Base-by-base conservation (phyloP, 2,113 vertebrate genomes). In the Phainopepla nitens region DNA sequence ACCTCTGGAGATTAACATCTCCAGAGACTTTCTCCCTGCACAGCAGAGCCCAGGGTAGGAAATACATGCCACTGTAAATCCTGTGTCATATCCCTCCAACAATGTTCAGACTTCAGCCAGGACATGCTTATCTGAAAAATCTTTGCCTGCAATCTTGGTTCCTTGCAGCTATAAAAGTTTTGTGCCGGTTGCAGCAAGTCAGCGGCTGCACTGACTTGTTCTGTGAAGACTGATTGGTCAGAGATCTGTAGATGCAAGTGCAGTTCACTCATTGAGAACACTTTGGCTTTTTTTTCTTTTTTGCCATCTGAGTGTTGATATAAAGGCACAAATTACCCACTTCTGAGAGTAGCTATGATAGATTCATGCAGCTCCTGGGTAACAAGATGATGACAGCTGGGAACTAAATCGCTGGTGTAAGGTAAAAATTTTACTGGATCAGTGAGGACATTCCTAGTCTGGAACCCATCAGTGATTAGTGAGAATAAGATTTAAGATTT, bases 391-490 rank as follows among this genome's bases (percentile, higher is more conserved):
- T 94, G 93, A 94, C 88, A 93, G 69, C 84, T 93, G 68, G 39
- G 66, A 77, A 93, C 68, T 92, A 87, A 93, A 84, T 73, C 1
- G 20, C 79, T 92, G 80, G 75, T 75, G 58, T 75, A 96, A 96
- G 94, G 93, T 90, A 95, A 93, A 93, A 75, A 64, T 92, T 89
- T 95, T 96, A 79, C 82, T 73, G 66, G 81, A 94, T 95, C 80
- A 65, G 49, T 81, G 76, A 88, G 71, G 72, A 83, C 35, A 41
- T 93, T 94, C 80, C 82, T 68, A 89, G 71, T 75, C 79, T 95
- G 93, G 88, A 96, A 90, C 31, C 69, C 44, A 24, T 83, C 92
- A 93, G 76, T 53, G 64, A 92, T 81, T 89, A 88, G 76, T 41
- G 45, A 87, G 69, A 92, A 72, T 78, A 90, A 92, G 72, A 95